Base-by-base conservation (phyloP, 2,888 invertebrate species). In the Ophonus ardosiacus region DNA sequence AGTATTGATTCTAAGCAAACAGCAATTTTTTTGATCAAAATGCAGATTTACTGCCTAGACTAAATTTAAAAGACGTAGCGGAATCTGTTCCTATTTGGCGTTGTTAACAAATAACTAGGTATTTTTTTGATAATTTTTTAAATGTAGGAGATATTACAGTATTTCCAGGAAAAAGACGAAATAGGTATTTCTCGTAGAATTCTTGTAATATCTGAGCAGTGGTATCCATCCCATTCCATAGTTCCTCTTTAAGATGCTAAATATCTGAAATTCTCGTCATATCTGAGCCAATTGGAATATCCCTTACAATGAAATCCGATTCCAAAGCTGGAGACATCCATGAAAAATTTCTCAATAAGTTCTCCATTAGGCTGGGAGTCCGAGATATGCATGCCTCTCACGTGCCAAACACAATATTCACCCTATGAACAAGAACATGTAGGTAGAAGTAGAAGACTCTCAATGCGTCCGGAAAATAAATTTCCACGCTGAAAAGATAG, bases 271-370 rank as follows among this genome's bases (percentile, higher is more conserved):
- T 68, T 68, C 68, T 31, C 15, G 68, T 68, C 68, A 24, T 68
- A 68, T 0, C 31, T 68, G 31, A 38, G 68, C 68, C 68, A 68
- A 68, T 68, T 68, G 68, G 31, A 68, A 68, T 68, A 68, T 68
- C 68, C 21, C 18, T 63, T 13, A 63, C 3, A 31, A 63, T 21
- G 63, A 74, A 74, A 74, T 74, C 43, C 51, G 21, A 74, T 74
- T 21, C 24, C 17, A 74, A 74, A 74, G 18, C 74, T 74, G 74
- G 15, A 17, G 51, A 74, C 43, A 51, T 56, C 51, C 74, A 74
- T 74, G 65, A 68, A 68, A 81, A 81, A 21, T 68, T 81, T 81
- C 68, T 81, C 81, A 81, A 81, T 81, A 81, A 40, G 56, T 68
- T 56, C 18, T 56, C 81, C 51, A 81, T 81, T 65, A 65, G 43